phyloP scores from a whole-genome alignment of 64 coral and sea anemone species.

The Montipora cactus region DNA sequence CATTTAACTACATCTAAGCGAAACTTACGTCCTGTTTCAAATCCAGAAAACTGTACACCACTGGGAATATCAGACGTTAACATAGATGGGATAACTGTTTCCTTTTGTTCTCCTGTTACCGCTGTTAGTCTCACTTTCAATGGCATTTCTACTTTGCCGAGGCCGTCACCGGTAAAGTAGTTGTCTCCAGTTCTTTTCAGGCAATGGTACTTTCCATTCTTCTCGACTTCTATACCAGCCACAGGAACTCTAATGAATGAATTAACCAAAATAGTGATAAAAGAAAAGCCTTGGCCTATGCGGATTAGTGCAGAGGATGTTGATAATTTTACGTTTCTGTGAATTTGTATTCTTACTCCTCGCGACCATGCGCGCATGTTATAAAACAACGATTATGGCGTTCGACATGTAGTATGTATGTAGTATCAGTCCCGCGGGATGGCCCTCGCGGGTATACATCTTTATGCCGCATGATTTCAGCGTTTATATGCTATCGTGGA shows the following conservation, averaged over 20 bases:
- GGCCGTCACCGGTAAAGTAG: constrained; percentile 57
- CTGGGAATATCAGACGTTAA: constrained; percentile 27
- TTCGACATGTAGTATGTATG: too few relatives aligned
- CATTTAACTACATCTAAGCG: neutral
- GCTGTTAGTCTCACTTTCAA: constrained; percentile 78
- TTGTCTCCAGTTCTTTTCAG: constrained; percentile 78
- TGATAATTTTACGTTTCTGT: too few relatives aligned
- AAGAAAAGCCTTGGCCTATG: too few relatives aligned
- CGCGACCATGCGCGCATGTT: too few relatives aligned
- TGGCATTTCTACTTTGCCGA: constrained; percentile 72
- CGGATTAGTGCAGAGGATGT: too few relatives aligned
- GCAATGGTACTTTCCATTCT: constrained; percentile 75
- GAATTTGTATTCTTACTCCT: too few relatives aligned
- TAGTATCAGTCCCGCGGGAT: too few relatives aligned
- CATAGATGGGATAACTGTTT: constrained; percentile 40
- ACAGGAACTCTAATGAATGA: constrained; percentile 64
- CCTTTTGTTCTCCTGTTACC: constrained; percentile 71
- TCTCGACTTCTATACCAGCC: constrained; percentile 80
- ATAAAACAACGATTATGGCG: too few relatives aligned
- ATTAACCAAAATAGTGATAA: neutral
- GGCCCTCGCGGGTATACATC: too few relatives aligned
- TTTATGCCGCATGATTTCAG: too few relatives aligned
- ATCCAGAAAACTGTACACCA: constrained; percentile 77
- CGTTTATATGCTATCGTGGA: too few relatives aligned
- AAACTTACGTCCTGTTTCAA: constrained; percentile 56